Conservation (phyloP, 2,888 invertebrate species). For the Hyalella azteca region DNA sequence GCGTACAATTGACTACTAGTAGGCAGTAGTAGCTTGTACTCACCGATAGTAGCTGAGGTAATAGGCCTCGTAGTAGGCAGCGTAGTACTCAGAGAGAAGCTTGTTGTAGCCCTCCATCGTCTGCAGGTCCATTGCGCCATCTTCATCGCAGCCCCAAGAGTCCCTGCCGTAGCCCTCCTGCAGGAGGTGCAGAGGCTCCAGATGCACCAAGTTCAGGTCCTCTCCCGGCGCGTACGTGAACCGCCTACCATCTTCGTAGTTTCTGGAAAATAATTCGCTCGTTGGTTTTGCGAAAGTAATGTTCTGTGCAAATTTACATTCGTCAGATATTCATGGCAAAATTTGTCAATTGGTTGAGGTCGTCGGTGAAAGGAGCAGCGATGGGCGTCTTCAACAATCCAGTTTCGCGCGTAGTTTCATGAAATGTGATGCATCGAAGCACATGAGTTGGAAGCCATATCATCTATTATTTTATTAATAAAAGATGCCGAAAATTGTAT, state of each 20-base stretch:
- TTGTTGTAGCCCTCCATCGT: slow-evolving; percentile 25
- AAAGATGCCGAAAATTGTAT: too few relatives aligned
- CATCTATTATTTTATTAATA: too few relatives aligned
- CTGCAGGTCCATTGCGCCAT: slow-evolving; percentile 3
- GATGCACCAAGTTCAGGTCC: neutral
- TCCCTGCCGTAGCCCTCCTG: neutral
- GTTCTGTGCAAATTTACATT: too few relatives aligned
- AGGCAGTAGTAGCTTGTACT: slow-evolving; percentile 25
- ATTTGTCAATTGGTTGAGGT: too few relatives aligned
- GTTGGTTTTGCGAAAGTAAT: too few relatives aligned
- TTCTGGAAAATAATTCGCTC: slow-evolving; percentile 25
- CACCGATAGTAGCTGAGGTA: slow-evolving; percentile 57
- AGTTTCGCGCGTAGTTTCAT: too few relatives aligned
- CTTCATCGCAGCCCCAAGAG: neutral
- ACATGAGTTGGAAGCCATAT: too few relatives aligned
- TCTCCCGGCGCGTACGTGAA: slow-evolving; percentile 50
- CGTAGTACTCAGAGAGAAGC: slow-evolving; percentile 54
- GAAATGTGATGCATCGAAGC: too few relatives aligned
- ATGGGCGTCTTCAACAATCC: too few relatives aligned
- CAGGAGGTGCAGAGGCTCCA: neutral
- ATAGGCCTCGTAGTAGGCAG: slow-evolving; percentile 58
- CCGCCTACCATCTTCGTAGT: slow-evolving; percentile 44
- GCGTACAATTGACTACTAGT: too few relatives aligned
- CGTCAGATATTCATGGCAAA: too few relatives aligned
- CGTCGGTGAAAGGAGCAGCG: too few relatives aligned